Conservation (phyloP, 2,797 vertebrate species). For the Parotocinclus haroldoi region DNA sequence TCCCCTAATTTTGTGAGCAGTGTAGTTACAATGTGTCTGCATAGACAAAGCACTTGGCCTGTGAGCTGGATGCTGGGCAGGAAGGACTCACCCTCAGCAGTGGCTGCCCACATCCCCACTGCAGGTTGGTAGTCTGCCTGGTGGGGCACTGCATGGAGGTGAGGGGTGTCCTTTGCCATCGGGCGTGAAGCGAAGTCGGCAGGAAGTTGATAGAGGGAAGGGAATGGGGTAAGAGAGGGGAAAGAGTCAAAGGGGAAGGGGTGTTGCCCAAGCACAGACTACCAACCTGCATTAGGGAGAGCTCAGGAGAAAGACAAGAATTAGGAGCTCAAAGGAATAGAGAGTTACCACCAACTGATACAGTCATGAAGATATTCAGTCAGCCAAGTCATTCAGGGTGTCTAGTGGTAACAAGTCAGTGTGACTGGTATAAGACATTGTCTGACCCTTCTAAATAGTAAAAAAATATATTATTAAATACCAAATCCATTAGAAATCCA, state of each 20-base stretch:
- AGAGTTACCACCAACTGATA: background rate
- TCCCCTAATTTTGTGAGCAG: no score
- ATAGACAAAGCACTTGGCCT: slow-evolving; percentile 55
- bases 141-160: slow-evolving; percentile 72
- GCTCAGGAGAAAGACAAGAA: slow-evolving; percentile 74
- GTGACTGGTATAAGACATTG: no score
- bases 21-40: background rate
- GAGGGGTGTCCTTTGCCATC: slow-evolving; percentile 67
- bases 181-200: slow-evolving; percentile 57
- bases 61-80: slow-evolving; percentile 51
- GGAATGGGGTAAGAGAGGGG: slow-evolving; percentile 16
- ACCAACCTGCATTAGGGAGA: slow-evolving; percentile 81
- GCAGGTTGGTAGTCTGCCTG: slow-evolving; percentile 82
- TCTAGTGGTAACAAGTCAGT: no score
- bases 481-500: no score
- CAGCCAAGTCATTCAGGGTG: no score
- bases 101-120: slow-evolving; percentile 68
- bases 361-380: no score
- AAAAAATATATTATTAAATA: no score
- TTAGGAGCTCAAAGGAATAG: slow-evolving; percentile 50
- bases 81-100: slow-evolving; percentile 74
- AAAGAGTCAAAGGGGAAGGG: slow-evolving; percentile 11
- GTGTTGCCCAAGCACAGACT: slow-evolving; percentile 68
- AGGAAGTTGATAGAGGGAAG: slow-evolving; percentile 53
- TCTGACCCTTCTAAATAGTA: no score